These are phyloP conservation scores for Drosophila rhopaloa DNA, from an alignment of 1,140 invertebrate species.

Conservation along the genomic window DNA sequence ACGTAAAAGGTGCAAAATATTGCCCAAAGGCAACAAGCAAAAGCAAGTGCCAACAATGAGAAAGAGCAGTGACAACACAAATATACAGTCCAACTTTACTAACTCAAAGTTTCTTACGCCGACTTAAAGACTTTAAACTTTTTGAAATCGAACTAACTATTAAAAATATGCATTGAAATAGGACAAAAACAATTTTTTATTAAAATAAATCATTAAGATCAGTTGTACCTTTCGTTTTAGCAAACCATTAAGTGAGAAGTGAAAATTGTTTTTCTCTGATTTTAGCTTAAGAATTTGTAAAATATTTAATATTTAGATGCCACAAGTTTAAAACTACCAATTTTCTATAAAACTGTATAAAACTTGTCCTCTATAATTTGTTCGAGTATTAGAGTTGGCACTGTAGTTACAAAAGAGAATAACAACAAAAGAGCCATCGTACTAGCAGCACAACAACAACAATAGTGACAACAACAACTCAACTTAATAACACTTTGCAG, in stretches of 20 bases:
- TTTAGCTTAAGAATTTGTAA: not conserved
- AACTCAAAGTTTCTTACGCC: not conserved
- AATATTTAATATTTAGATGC: no score
- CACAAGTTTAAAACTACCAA: no score
- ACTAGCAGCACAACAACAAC: constrained; percentile 20
- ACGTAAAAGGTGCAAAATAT: constrained; percentile 81
- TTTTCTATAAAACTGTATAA: no score
- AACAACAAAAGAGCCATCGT: constrained; percentile 28
- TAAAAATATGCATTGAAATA: no score
- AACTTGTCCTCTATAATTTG: not conserved
- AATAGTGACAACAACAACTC: constrained; percentile 50
- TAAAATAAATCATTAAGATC: no score
- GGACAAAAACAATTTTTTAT: no score
- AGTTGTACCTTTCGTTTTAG: no score
- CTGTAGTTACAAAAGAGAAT: constrained; percentile 14
- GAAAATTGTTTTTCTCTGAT: no score
- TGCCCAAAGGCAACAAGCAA: constrained; percentile 54
- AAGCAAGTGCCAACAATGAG: constrained; percentile 45
- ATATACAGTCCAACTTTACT: constrained; percentile 10
- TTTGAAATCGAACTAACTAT: no score
- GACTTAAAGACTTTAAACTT: not conserved
- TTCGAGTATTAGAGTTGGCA: not conserved
- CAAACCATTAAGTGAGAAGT: no score
- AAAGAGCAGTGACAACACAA: constrained; percentile 20
- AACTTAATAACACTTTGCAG: constrained; percentile 71